Conservation (phyloP, 2,797 vertebrate genomes). For the Protosalanx chinensis region DNA sequence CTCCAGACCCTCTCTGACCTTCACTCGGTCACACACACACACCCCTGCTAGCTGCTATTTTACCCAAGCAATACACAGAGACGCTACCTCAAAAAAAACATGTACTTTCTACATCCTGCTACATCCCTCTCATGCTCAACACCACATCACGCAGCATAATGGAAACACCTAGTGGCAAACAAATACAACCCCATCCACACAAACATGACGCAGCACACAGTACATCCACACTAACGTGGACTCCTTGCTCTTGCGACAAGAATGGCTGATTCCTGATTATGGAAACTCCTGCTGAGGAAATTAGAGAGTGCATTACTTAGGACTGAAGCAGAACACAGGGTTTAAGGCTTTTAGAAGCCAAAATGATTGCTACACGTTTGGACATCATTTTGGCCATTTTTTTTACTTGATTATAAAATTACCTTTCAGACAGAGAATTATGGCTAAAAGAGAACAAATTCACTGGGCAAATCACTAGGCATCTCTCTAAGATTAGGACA, state of each 20-base stretch:
- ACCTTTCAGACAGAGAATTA: background rate
- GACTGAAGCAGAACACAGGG: background rate
- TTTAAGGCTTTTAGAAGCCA: constrained; percentile 6
- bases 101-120: too few relatives aligned
- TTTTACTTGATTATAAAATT: background rate
- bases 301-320: background rate
- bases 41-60: background rate
- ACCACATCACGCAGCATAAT: too few relatives aligned
- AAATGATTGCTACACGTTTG: background rate
- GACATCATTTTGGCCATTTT: background rate
- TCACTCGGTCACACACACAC: background rate
- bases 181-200: background rate
- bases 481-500: background rate
- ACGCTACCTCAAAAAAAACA: too few relatives aligned
- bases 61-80: background rate
- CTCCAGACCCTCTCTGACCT: background rate
- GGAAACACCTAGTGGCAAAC: background rate
- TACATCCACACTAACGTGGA: too few relatives aligned
- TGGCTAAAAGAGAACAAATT: background rate
- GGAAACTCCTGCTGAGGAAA: background rate
- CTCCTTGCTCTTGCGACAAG: too few relatives aligned
- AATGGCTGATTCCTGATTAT: background rate
- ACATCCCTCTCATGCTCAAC: too few relatives aligned
- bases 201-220: background rate
- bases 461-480: background rate